A percentile compares a stretch with the other conserved stretches of the same genome.
These are phyloP conservation scores for Xestia rhomboidea DNA, from an alignment of 2,888 invertebrate genomes.

Conservation along the genomic window DNA sequence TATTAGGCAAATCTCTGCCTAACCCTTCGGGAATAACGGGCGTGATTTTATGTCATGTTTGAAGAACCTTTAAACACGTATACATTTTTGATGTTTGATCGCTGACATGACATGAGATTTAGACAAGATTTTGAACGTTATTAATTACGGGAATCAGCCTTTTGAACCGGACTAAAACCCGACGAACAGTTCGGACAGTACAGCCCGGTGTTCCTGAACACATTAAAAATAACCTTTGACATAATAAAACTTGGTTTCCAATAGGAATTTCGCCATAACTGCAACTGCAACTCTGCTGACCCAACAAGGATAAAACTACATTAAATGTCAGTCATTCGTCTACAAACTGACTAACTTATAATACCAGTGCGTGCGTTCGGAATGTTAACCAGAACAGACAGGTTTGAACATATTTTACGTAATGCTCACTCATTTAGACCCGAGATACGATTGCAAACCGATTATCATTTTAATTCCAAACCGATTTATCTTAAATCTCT, in stretches of 20 bases:
- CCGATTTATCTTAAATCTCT: constrained; percentile 13
- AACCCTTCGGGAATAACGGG: too few species aligned
- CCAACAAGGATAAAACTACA: background rate
- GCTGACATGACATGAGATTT: background rate
- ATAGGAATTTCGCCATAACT: background rate
- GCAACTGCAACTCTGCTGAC: background rate
- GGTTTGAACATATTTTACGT: constrained; percentile 41
- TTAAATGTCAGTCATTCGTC: constrained; percentile 2
- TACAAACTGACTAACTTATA: background rate
- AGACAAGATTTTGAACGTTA: background rate
- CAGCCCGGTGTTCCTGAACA: too few species aligned
- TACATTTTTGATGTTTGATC: background rate
- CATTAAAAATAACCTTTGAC: background rate
- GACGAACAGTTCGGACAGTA: too few species aligned
- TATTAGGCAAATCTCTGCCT: too few species aligned
- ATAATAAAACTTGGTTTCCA: background rate
- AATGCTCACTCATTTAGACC: constrained; percentile 12
- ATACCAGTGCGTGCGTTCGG: constrained; percentile 11
- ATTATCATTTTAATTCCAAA: constrained; percentile 41
- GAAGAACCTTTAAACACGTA: background rate
- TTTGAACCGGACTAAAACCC: background rate
- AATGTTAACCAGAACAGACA: constrained; percentile 42
- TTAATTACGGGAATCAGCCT: background rate
- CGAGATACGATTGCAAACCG: constrained; percentile 40
- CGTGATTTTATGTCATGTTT: too few species aligned